Conservation (phyloP, 1,140 invertebrate species). For the Pseudachorutes palmiensis region DNA sequence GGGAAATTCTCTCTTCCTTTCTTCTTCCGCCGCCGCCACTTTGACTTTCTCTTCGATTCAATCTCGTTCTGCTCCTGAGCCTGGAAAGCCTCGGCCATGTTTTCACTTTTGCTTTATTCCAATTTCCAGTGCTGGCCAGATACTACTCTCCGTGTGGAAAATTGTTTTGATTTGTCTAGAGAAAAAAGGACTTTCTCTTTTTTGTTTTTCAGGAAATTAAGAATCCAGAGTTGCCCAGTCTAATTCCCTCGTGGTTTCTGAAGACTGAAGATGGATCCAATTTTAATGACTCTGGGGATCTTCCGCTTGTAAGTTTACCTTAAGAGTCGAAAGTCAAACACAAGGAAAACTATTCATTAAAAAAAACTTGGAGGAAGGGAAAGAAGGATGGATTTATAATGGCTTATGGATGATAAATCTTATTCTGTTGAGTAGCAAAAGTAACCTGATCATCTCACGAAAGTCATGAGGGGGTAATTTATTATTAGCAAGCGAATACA, state of each 20-base stretch:
- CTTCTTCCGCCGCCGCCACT: too few species aligned
- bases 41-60: slow-evolving; percentile 6
- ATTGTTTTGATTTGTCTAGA: background rate
- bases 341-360: slow-evolving; percentile 9
- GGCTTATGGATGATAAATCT: slow-evolving; percentile 10
- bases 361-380: background rate
- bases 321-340: slow-evolving; percentile 7
- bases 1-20: slow-evolving; percentile 25
- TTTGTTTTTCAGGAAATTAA: background rate
- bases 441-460: slow-evolving; percentile 9
- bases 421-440: background rate
- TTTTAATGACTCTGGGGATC: slow-evolving; percentile 8
- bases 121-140: too few species aligned
- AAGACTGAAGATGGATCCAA: slow-evolving; percentile 7
- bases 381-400: slow-evolving; percentile 7
- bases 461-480: slow-evolving; percentile 10
- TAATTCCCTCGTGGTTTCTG: too few species aligned
- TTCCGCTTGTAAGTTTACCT: too few species aligned
- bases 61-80: background rate
- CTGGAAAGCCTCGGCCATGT: too few species aligned
- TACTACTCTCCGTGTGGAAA: background rate
- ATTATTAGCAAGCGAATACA: background rate
- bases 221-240: background rate
- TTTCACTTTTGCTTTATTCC: background rate
- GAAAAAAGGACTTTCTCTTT: background rate